Evolutionary conservation across 2,888 invertebrate genomes (phyloP), one percentile per base, ranked within the genome.

Genomic region (Prionchulus punctatus): DNA sequence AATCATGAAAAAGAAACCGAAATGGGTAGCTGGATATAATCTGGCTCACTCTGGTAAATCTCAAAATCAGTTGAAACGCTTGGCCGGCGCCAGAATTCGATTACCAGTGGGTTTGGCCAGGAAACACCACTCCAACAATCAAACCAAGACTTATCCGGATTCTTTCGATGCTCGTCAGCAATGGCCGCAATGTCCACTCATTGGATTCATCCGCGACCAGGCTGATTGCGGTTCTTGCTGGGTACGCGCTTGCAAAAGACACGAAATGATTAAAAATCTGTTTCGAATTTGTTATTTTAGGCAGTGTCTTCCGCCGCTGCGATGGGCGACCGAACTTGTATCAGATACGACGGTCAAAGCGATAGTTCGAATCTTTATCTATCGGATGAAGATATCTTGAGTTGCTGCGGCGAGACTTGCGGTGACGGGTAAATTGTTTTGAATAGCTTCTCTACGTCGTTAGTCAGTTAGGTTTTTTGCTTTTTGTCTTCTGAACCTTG

Each of bases 221-320:
- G 7, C 36, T 7, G 18, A 36, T 36, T 36, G 36, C 36, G 36
- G 36, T 36, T 36, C 36, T 7, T 36, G 36, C 36, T 36, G 36
- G 36, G 36, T 18, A 18, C 18, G 7, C 36, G 36, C 12, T 18
- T n/a, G n/a, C n/a, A n/a, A n/a, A 86, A 61, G 53, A 57, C n/a
- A n/a, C n/a, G n/a, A n/a, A n/a, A n/a, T n/a, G n/a, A n/a, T n/a
- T n/a, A n/a, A n/a, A n/a, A n/a, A n/a, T n/a, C n/a, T n/a, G n/a
- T n/a, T n/a, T n/a, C n/a, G n/a, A n/a, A n/a, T n/a, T n/a, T n/a
- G n/a, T n/a, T n/a, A n/a, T n/a, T n/a, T n/a, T n/a, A n/a, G n/a
- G n/a, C n/a, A n/a, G n/a, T n/a, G n/a, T n/a, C n/a, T n/a, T 7
- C 36, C 36, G 18, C 36, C 12, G 36, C 7, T 12, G 36, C 36